Conservation (phyloP, 2,888 invertebrate species). For the Nysson spinosus region DNA sequence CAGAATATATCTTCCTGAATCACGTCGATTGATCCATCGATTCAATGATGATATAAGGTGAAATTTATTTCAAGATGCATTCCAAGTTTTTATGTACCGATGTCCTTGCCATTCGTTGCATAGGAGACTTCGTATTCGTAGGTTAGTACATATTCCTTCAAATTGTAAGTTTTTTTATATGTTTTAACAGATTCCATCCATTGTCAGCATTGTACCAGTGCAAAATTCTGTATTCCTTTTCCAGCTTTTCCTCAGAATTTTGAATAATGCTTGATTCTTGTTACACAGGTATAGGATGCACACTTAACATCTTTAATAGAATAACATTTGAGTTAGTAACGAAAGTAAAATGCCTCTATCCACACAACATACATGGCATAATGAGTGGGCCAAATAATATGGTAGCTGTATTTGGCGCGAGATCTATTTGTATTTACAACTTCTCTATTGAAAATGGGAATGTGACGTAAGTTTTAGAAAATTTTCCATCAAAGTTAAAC, state of each 20-base stretch:
- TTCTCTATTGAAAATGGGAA: neutral
- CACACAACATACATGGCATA: constrained; percentile 70
- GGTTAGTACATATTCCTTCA: constrained; percentile 69
- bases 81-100: constrained; percentile 63
- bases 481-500: too few relatives aligned
- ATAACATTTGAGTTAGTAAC: constrained; percentile 43
- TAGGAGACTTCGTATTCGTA: constrained; percentile 62
- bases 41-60: neutral
- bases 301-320: constrained; percentile 51
- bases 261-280: constrained; percentile 14
- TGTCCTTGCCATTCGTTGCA: constrained; percentile 65
- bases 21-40: too few relatives aligned
- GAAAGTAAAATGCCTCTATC: constrained; percentile 60
- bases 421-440: constrained; percentile 60
- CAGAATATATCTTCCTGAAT: too few relatives aligned
- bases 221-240: neutral
- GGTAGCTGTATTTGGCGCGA: constrained; percentile 69
- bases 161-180: too few relatives aligned
- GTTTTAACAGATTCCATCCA: neutral
- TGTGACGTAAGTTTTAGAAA: too few relatives aligned
- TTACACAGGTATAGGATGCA: constrained; percentile 67
- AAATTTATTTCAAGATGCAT: constrained; percentile 35
- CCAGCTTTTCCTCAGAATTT: neutral
- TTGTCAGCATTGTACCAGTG: neutral
- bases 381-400: constrained; percentile 55